These are phyloP conservation scores for Lophius americanus DNA, from an alignment of 2,797 vertebrate genomes.

Conservation along the genomic window DNA sequence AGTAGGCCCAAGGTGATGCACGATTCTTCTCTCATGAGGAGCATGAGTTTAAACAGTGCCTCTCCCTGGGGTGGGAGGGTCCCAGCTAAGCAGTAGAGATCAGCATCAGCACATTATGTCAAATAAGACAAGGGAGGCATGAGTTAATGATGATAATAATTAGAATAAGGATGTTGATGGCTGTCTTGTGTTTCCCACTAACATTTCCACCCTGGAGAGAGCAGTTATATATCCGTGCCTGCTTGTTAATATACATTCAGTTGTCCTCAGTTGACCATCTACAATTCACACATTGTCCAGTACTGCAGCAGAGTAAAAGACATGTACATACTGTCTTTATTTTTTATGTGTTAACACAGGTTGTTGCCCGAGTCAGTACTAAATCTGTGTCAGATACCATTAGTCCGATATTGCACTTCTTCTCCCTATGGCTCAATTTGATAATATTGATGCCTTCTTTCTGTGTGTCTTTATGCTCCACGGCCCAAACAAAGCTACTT, in stretches of 20 bases:
- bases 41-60: slow-evolving; percentile 64
- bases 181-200: slow-evolving; percentile 62
- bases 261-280: slow-evolving; percentile 69
- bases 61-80: slow-evolving; percentile 55
- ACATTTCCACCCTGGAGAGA: slow-evolving; percentile 55
- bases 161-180: slow-evolving; percentile 56
- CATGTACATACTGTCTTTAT: slow-evolving; percentile 47
- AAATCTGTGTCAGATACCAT: slow-evolving; percentile 41
- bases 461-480: slow-evolving; percentile 40
- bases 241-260: slow-evolving; percentile 74
- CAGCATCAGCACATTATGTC: slow-evolving; percentile 71
- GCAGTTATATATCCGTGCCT: slow-evolving; percentile 53
- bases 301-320: slow-evolving; percentile 41
- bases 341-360: slow-evolving; percentile 48
- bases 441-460: slow-evolving; percentile 31
- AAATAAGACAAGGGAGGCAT: slow-evolving; percentile 54
- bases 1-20: slow-evolving; percentile 72
- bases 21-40: slow-evolving; percentile 60
- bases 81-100: slow-evolving; percentile 58
- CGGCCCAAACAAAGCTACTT: slow-evolving; percentile 50
- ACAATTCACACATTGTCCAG: slow-evolving; percentile 39
- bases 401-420: slow-evolving; percentile 61
- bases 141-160: slow-evolving; percentile 64
- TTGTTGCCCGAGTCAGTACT: slow-evolving; percentile 36
- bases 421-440: slow-evolving; percentile 53